Base-by-base conservation (phyloP, 2,113 vertebrate species). In the Pteropus alecto region DNA sequence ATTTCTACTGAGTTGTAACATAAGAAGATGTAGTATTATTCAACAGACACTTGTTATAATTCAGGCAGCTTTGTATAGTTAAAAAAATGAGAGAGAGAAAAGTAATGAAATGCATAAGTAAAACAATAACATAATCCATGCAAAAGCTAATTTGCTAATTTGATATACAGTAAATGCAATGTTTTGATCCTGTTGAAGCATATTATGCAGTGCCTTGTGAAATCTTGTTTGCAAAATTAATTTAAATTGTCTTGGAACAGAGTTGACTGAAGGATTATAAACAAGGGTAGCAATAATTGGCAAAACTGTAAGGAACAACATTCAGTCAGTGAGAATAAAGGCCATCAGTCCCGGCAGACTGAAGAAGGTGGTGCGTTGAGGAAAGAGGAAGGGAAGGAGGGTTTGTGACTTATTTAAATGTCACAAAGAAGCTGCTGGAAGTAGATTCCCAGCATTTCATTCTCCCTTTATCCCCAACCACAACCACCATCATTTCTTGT, bases 221-320 rank as follows among this genome's bases (percentile, higher is more conserved):
- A 90, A 92, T 93, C 56, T 94, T 92, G 87, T 97, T 95, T 95
- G 91, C 77, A 84, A 95, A 94, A 96, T 90, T 70, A 93, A 94
- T 93, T 97, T 79, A 87, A 88, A 58, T 92, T 30, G 35, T 86
- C 74, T 84, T 87, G 38, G 61, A 95, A 68, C 33, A 60, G 63
- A 68, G 83, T n/a, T 89, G 78, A 38, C 60, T 84, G 79, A 87
- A 93, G 73, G 18, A 76, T 43, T 35, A 1, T 30, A 79, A 79
- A 68, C 48, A 63, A 56, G 77, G 33, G 30, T 43, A 56, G n/a
- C 11, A 38, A 71, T 93, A 70, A 74, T 33, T 35, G 63, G 71
- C 60, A 79, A 58, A 41, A 76, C 14, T 1, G 0, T 38, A 56
- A 74, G 41, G 33, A 87, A 33, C 18, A 48, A 12, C 2, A 0